These are phyloP conservation scores for Bombus balteatus DNA, from an alignment of 1,140 invertebrate species.

Conservation along the genomic window DNA sequence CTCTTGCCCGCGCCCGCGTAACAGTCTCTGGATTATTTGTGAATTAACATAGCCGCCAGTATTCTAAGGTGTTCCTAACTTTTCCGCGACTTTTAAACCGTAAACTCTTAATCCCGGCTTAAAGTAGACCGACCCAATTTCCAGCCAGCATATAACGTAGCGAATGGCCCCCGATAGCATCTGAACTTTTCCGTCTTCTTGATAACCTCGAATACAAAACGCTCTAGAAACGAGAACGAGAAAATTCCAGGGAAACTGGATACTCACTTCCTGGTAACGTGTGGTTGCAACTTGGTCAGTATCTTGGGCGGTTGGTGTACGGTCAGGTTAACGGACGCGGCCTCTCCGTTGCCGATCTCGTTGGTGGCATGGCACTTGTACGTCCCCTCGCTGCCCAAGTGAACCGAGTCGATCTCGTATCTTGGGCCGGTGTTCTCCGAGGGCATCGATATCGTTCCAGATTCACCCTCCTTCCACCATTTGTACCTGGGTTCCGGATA, in stretches of 20 bases:
- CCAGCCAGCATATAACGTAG: not conserved
- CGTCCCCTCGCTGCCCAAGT: constrained; percentile 92
- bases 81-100: constrained; percentile 11
- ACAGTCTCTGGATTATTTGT: constrained; percentile 12
- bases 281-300: constrained; percentile 91
- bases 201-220: not conserved
- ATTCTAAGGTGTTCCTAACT: not conserved
- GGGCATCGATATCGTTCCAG: constrained; percentile 84
- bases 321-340: constrained; percentile 91
- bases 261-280: constrained; percentile 87
- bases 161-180: not conserved
- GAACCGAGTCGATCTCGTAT: constrained; percentile 92
- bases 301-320: constrained; percentile 94
- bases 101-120: constrained; percentile 14
- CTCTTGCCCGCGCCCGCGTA: not conserved
- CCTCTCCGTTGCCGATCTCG: constrained; percentile 92
- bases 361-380: constrained; percentile 95
- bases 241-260: not conserved
- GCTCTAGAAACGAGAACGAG: not conserved
- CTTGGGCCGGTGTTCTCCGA: constrained; percentile 89
- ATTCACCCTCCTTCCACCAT: constrained; percentile 92
- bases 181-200: not conserved
- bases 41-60: constrained; percentile 15
- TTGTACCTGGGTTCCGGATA: constrained; percentile 94
- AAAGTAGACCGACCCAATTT: constrained; percentile 26